Conservation (phyloP, 1,140 invertebrate species). For the Diprion similis region DNA sequence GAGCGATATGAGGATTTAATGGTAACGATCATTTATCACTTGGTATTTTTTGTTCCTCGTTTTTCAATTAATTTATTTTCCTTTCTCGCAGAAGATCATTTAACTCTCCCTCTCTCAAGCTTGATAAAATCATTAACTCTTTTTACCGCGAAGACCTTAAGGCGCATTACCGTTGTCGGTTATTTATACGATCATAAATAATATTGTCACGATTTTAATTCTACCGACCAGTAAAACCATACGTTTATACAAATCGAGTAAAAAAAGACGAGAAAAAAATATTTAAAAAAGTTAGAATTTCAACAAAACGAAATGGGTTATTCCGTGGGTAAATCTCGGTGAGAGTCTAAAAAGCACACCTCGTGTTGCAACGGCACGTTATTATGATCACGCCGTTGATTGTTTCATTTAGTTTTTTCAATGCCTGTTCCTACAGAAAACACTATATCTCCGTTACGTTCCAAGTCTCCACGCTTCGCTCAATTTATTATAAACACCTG, state of each 20-base stretch:
- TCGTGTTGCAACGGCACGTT: not conserved
- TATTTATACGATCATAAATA: conserved; percentile 1
- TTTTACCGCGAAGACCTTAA: not conserved
- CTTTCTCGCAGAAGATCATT: not conserved
- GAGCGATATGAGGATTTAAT: not conserved
- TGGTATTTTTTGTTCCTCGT: not conserved
- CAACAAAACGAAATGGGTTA: not conserved
- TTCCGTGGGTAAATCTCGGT: not conserved
- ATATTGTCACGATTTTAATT: conserved; percentile 4
- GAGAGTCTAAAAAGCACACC: not conserved
- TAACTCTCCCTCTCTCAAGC: not conserved
- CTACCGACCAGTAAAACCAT: not conserved
- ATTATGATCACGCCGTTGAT: not conserved
- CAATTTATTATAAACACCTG: no score
- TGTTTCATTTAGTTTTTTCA: no score
- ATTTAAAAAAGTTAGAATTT: not conserved
- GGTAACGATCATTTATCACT: conserved; percentile 5
- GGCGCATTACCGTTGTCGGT: not conserved
- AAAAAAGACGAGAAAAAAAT: not conserved
- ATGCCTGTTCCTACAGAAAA: no score
- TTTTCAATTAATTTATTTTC: not conserved
- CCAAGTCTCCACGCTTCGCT: no score
- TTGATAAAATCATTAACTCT: conserved; percentile 8
- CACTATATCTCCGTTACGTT: no score
- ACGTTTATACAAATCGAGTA: not conserved